Evolutionary conservation across 2,888 invertebrate species (phyloP).

Genomic region (Rhamphomyia laevipes): DNA sequence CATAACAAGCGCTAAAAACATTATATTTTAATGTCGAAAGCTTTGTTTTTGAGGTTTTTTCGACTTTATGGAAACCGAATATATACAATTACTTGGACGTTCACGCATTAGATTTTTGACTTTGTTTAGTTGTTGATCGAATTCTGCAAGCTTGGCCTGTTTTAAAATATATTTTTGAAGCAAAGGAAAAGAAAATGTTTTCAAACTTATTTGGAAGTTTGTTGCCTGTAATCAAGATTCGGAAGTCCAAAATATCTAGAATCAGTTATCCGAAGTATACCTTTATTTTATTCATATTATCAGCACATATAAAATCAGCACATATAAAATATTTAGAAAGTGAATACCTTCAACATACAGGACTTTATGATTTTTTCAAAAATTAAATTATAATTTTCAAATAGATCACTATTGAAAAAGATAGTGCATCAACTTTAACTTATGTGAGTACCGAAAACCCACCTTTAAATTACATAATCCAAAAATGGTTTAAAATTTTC

Average conservation of each 20-base stretch:
- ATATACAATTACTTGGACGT: slow-evolving; percentile 1
- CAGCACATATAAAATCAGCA: no score
- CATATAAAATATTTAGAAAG: no score
- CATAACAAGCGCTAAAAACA: slow-evolving; percentile 1
- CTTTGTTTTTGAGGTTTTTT: background rate
- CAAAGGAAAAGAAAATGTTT: background rate
- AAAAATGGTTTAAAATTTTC: no score
- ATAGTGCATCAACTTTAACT: no score
- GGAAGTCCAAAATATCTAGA: background rate
- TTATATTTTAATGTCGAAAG: slow-evolving; percentile 2
- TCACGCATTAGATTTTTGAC: slow-evolving; percentile 1
- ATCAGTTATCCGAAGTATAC: slow-evolving; percentile 1
- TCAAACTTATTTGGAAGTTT: background rate
- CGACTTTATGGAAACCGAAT: background rate
- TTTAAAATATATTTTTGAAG: slow-evolving; percentile 1
- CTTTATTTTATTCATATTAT: slow-evolving; percentile 5
- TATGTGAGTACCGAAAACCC: no score
- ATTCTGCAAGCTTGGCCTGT: slow-evolving; percentile 1
- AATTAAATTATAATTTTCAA: background rate
- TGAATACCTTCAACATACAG: background rate
- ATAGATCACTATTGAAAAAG: background rate
- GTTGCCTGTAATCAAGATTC: background rate
- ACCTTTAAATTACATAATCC: no score
- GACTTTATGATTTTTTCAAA: slow-evolving; percentile 1
- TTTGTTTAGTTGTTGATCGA: slow-evolving; percentile 3